Base-by-base conservation (phyloP, 2,113 vertebrate genomes). In the Sapajus apella region DNA sequence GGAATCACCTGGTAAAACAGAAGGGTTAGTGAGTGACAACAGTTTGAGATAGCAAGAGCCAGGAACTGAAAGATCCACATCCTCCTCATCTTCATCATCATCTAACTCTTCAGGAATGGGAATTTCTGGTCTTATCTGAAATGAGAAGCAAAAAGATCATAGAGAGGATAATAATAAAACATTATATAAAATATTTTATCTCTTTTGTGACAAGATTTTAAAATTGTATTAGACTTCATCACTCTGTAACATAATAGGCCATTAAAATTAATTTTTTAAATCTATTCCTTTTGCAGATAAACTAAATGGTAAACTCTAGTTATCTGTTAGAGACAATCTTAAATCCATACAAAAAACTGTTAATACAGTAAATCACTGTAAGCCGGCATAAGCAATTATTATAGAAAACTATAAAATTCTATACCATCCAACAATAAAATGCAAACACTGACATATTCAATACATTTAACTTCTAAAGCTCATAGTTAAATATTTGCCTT, bases 31-130 rank as follows among this genome's bases (percentile, higher is more conserved):
- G 90, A 99, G 98, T 81, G 95, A 96, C 97, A 99, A 90, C 17
- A 99, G 98, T 95, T 99, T 99, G 83, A 99, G 97, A 94, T 99
- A 99, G 1, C 99, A 99, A 61, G 98, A 97, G n/a, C 99, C 99
- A 0, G 99, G 99, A 73, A 99, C 95, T 18, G 98, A 99, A 4
- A 99, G 98, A 97, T 99, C 99, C 83, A 98, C 87, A 14, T 99
- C 99, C 32, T 99, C 98, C 35, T 98, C 98, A 3, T 98, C 98
- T 64, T 98, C 98, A 13, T 99, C 99, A 47, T 98, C 95, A 83
- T 97, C 98, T 32, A 50, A 32, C 0, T 99, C 98, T 58, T 99
- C 98, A 25, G 96, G 88, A 2, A 93, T 77, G 45, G 97, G 98
- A 52, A 90, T 23, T 87, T 98, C 98, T 27, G 99, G 99, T 89